phyloP scores from a whole-genome alignment of 2,888 invertebrate genomes.

The Leptodirus hochenwartii region DNA sequence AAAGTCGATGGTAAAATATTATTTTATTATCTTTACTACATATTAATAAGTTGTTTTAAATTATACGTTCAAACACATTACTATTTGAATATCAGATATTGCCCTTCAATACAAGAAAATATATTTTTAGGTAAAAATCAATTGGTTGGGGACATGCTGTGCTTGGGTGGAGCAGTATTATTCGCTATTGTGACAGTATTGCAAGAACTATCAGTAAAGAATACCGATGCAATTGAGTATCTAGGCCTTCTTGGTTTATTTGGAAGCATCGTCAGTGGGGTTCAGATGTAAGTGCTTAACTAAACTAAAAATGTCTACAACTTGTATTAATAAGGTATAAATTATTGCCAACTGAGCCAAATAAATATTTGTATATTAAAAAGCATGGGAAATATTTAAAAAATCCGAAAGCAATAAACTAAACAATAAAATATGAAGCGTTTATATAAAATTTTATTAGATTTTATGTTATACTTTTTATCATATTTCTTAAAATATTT shows the following conservation, averaged over 20 bases:
- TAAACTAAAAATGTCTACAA: too few relatives aligned
- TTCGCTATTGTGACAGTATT: slow-evolving; percentile 65
- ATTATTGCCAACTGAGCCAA: too few relatives aligned
- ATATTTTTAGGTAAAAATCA: slow-evolving; percentile 49
- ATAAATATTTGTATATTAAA: too few relatives aligned
- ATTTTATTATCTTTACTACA: not conserved
- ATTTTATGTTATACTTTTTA: too few relatives aligned
- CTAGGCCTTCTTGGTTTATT: slow-evolving; percentile 66
- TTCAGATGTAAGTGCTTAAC: slow-evolving; percentile 51
- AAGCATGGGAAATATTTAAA: too few relatives aligned
- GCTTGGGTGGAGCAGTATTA: slow-evolving; percentile 56
- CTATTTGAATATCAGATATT: too few relatives aligned
- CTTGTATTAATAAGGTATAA: too few relatives aligned
- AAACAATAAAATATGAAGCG: not conserved
- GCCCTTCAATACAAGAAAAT: too few relatives aligned
- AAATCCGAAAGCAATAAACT: too few relatives aligned
- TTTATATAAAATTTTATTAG: slow-evolving; percentile 1
- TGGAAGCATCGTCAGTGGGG: slow-evolving; percentile 55
- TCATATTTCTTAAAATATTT: too few relatives aligned
- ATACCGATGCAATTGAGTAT: slow-evolving; percentile 59
- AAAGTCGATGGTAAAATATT: slow-evolving; percentile 35
- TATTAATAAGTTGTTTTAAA: too few relatives aligned
- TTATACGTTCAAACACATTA: too few relatives aligned
- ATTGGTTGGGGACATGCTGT: slow-evolving; percentile 66
- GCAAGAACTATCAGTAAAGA: slow-evolving; percentile 68